Evolutionary conservation across 2,113 vertebrate species (phyloP).

Genomic region (Taurulus bubalis): DNA sequence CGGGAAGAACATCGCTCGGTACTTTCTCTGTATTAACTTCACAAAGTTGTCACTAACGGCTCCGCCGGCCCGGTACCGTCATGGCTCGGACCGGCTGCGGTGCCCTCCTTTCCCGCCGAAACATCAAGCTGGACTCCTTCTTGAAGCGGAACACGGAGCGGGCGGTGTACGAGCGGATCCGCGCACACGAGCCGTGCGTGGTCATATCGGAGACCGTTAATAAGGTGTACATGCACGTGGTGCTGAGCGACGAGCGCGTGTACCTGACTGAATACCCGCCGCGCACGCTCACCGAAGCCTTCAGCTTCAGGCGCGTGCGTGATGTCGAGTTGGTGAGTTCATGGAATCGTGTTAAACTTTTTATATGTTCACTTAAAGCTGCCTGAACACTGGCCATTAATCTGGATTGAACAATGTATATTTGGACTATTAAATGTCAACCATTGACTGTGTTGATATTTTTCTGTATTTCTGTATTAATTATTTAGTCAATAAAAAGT

Average conservation of each 20-base stretch:
- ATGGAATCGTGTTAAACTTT: neutral
- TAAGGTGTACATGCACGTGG: constrained; percentile 83
- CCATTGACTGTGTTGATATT: neutral
- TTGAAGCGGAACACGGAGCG: constrained; percentile 81
- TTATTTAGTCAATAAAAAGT: neutral
- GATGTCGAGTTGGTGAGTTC: constrained; percentile 85
- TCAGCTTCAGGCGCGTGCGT: constrained; percentile 77
- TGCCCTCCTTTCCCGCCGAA: constrained; percentile 46
- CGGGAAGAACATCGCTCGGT: no score
- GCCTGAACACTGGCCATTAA: neutral
- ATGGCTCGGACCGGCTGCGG: constrained; percentile 72
- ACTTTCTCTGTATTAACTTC: no score
- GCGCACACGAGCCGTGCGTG: constrained; percentile 83
- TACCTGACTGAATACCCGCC: constrained; percentile 85
- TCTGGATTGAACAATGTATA: neutral
- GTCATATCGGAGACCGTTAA: constrained; percentile 78
- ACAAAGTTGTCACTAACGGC: no score
- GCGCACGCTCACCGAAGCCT: constrained; percentile 74
- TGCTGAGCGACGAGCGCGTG: constrained; percentile 83
- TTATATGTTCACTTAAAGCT: neutral
- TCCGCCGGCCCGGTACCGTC: neutral
- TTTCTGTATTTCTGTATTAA: neutral
- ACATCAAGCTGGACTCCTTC: constrained; percentile 84
- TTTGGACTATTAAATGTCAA: neutral
- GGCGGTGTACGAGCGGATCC: constrained; percentile 81